Conservation (phyloP, 2,113 vertebrate species). For the Halcyon senegalensis region DNA sequence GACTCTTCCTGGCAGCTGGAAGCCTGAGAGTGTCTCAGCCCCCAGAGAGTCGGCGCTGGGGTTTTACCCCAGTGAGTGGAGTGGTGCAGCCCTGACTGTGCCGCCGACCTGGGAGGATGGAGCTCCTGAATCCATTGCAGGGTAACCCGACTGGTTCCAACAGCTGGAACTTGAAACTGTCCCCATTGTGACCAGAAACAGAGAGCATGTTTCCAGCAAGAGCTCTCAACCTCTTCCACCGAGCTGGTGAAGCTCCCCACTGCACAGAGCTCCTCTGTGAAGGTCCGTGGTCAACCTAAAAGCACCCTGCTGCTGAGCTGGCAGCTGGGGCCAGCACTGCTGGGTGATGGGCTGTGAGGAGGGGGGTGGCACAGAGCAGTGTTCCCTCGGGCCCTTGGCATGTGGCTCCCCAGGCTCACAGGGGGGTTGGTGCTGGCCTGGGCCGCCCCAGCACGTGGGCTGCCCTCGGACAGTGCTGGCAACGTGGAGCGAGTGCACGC, state of each 20-base stretch:
- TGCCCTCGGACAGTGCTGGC: fast-evolving
- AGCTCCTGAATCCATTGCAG: not conserved
- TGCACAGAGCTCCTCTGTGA: not conserved
- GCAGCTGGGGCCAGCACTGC: fast-evolving
- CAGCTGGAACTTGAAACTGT: not conserved
- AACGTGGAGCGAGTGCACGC: fast-evolving
- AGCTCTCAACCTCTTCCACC: not conserved
- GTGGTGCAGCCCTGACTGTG: fast-evolving
- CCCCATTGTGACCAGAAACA: not conserved
- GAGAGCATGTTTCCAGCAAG: not conserved
- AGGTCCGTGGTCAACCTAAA: not conserved
- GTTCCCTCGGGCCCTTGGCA: not conserved
- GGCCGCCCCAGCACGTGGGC: not conserved
- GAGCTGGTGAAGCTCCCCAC: not conserved
- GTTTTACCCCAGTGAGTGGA: not conserved
- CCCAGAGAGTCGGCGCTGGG: fast-evolving
- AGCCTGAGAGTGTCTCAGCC: not conserved
- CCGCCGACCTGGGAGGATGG: not conserved
- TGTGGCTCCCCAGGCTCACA: not conserved
- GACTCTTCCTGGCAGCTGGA: not conserved
- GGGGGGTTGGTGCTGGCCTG: too few species aligned
- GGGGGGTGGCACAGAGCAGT: not conserved
- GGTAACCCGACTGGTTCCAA: not conserved
- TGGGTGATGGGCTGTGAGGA: not conserved
- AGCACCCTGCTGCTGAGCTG: not conserved